Evolutionary conservation across 2,888 invertebrate genomes (phyloP).

Genomic region (Diogma glabrata): DNA sequence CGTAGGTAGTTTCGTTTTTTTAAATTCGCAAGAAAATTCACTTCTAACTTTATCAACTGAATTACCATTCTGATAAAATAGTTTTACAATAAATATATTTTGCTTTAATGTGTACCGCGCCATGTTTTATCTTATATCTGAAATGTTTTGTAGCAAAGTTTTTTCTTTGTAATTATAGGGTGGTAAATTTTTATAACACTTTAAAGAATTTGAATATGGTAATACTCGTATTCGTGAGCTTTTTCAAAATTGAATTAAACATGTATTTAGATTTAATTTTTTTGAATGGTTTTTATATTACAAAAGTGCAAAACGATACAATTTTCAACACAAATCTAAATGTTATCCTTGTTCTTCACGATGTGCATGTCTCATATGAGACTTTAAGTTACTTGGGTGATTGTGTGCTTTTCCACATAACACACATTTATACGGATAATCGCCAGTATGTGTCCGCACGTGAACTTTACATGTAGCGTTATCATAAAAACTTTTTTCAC

Average conservation of each 20-base stretch:
- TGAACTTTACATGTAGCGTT: not conserved
- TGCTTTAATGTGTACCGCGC: not conserved
- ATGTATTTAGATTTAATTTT: no score
- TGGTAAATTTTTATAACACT: no score
- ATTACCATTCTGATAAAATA: conserved; percentile 1
- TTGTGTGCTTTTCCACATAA: conserved; percentile 5
- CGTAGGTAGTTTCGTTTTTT: not conserved
- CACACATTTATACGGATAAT: conserved; percentile 8
- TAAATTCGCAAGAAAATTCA: not conserved
- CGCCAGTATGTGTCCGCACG: conserved; percentile 3
- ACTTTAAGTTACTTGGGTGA: conserved; percentile 7
- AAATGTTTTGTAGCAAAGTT: no score
- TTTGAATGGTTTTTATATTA: no score
- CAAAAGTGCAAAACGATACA: no score
- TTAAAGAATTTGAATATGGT: no score
- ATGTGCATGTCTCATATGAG: conserved; percentile 7
- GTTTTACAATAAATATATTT: conserved; percentile 3
- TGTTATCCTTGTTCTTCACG: conserved; percentile 5
- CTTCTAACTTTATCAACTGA: not conserved
- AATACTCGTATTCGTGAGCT: no score
- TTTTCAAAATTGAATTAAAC: no score
- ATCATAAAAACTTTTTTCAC: conserved; percentile 7
- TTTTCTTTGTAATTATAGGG: no score
- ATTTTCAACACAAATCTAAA: no score
- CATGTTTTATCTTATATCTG: no score